Percentiles rank a stretch among this genome's conserved stretches.
Conservation (phyloP, 2,888 invertebrate species). For the Periphyllus acericola region DNA sequence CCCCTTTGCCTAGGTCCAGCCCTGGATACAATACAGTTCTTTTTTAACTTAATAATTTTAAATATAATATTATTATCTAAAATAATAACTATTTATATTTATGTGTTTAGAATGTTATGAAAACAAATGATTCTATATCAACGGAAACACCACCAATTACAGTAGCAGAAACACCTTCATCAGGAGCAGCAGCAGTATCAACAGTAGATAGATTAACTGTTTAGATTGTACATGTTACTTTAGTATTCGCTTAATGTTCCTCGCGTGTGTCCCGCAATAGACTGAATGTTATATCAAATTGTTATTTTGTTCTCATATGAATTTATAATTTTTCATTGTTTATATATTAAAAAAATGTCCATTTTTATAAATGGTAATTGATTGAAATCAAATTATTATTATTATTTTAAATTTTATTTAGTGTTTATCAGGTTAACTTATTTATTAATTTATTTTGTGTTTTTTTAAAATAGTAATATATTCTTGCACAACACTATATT, state of each 20-base stretch:
- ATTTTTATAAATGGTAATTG: background rate
- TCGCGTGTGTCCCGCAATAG: constrained; percentile 26
- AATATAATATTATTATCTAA: background rate
- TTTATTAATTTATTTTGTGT: constrained; percentile 26
- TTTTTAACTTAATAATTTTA: no score
- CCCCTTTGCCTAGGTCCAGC: no score
- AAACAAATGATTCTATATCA: background rate
- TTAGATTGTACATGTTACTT: constrained; percentile 10
- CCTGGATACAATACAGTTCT: no score
- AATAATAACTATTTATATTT: background rate
- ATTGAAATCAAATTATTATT: constrained; percentile 2
- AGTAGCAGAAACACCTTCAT: background rate
- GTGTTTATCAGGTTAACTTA: background rate
- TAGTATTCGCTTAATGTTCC: constrained; percentile 52
- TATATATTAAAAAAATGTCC: background rate
- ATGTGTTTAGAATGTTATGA: constrained; percentile 16
- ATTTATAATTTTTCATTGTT: constrained; percentile 22
- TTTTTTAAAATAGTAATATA: constrained; percentile 21
- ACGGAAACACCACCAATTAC: background rate
- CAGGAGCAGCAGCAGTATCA: background rate
- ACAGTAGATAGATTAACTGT: background rate
- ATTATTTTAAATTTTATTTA: background rate
- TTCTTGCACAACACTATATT: background rate
- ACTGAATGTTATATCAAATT: constrained; percentile 54
- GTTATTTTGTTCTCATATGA: background rate